A percentile compares a stretch with the other conserved stretches of the same genome.
Evolutionary conservation across 1,140 invertebrate genomes (phyloP).

Genomic region (Dendroctonus valens): DNA sequence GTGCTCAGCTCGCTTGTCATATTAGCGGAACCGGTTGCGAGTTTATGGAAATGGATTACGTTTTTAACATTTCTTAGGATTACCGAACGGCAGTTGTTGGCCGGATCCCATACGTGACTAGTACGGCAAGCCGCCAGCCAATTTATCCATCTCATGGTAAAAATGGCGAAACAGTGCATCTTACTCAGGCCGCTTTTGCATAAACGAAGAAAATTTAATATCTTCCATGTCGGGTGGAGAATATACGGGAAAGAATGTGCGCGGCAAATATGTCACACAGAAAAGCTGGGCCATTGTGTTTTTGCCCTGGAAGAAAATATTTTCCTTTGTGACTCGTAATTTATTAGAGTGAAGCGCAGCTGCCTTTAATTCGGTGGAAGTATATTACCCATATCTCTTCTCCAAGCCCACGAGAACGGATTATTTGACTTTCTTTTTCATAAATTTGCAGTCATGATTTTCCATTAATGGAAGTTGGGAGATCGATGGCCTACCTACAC

Average conservation of each 20-base stretch:
- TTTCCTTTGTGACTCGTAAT: constrained; percentile 28
- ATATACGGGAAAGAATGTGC: constrained; percentile 9
- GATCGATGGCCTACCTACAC: too few species aligned
- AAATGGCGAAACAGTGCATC: too few species aligned
- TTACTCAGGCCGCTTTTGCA: background rate
- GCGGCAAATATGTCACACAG: constrained; percentile 20
- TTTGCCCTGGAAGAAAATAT: constrained; percentile 15
- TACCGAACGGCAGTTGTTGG: too few species aligned
- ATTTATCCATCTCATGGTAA: too few species aligned
- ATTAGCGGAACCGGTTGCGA: too few species aligned
- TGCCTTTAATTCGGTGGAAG: constrained; percentile 20
- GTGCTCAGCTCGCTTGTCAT: too few species aligned
- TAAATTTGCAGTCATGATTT: too few species aligned
- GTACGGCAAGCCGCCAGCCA: too few species aligned
- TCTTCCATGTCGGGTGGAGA: constrained; percentile 4
- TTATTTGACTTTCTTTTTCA: too few species aligned
- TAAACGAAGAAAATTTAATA: constrained; percentile 16
- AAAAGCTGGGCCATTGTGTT: constrained; percentile 21
- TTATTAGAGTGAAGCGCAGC: constrained; percentile 14
- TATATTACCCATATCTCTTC: constrained; percentile 26
- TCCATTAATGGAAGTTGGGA: too few species aligned
- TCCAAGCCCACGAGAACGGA: background rate
- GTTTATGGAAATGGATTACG: background rate
- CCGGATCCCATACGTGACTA: too few species aligned
- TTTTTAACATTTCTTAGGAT: background rate